Evolutionary conservation across 2,888 invertebrate species (phyloP).

Genomic region (Rhyacophila evoluta): DNA sequence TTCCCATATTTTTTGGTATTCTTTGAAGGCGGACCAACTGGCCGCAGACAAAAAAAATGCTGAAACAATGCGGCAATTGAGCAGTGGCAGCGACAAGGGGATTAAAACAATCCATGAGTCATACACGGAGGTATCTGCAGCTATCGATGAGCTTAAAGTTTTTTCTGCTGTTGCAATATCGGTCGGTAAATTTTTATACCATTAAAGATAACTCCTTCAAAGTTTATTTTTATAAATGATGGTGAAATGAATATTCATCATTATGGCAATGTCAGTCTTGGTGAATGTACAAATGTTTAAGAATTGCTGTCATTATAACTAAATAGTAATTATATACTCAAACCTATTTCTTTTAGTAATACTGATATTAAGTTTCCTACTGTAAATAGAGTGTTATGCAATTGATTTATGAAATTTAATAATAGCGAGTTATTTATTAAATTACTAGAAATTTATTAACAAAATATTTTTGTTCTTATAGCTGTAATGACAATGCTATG

Average conservation of each 20-base stretch:
- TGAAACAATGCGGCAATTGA: slow-evolving; percentile 45
- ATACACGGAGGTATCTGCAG: slow-evolving; percentile 65
- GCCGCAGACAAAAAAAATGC: slow-evolving; percentile 48
- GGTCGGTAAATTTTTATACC: slow-evolving; percentile 41
- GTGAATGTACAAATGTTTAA: neutral
- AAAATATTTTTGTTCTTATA: too few species aligned
- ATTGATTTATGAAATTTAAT: too few species aligned
- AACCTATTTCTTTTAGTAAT: too few species aligned
- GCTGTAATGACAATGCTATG: too few species aligned
- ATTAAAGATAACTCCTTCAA: neutral
- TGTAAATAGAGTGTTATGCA: too few species aligned
- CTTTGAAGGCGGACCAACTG: slow-evolving; percentile 52
- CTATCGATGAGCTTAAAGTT: slow-evolving; percentile 59
- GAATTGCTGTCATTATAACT: neutral
- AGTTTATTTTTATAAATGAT: slow-evolving; percentile 29
- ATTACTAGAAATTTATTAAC: too few species aligned
- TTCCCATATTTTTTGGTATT: slow-evolving; percentile 30
- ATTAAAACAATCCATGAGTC: slow-evolving; percentile 56
- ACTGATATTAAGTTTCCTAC: too few species aligned
- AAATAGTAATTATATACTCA: too few species aligned
- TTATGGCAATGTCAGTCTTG: neutral
- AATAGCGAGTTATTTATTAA: too few species aligned
- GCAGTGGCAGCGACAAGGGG: slow-evolving; percentile 42
- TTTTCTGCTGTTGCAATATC: slow-evolving; percentile 54
- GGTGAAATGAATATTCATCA: neutral